Evolutionary conservation across 2,113 vertebrate genomes (phyloP).

Genomic region (Pedetes capensis): DNA sequence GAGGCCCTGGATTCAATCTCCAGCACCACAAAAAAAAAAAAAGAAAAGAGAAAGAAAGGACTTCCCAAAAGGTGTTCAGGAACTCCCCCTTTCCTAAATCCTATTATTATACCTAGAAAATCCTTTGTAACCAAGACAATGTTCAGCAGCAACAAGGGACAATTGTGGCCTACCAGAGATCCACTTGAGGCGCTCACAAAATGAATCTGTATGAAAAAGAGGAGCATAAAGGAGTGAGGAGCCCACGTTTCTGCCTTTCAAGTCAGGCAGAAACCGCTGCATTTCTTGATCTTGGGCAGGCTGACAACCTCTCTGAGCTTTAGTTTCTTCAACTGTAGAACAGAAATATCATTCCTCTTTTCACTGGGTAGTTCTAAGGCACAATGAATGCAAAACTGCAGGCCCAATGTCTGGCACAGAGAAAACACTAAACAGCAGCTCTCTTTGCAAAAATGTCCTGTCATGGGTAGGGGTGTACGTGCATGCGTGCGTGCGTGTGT

Average conservation of each 20-base stretch:
- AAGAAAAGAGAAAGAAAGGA: not conserved
- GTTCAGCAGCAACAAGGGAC: constrained; percentile 22
- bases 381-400: not conserved
- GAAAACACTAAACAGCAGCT: not conserved
- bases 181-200: constrained; percentile 12
- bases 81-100: not conserved
- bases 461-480: not conserved
- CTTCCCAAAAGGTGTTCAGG: not conserved
- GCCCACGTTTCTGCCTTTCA: not conserved
- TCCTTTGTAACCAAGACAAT: constrained; percentile 19
- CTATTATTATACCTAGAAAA: constrained; percentile 41
- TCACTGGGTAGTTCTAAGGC: not conserved
- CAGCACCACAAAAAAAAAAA: not conserved
- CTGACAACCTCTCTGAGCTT: not conserved
- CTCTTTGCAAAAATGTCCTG: constrained; percentile 16
- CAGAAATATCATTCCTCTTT: not conserved
- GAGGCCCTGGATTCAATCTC: not conserved
- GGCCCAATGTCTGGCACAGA: not conserved
- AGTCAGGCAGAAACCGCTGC: not conserved
- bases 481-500: too few relatives aligned
- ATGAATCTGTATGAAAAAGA: not conserved
- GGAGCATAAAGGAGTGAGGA: not conserved
- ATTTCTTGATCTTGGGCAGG: not conserved
- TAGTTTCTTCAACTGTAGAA: not conserved
- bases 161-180: constrained; percentile 2